Evolutionary conservation across 1,140 invertebrate genomes (phyloP).

Genomic region (Brachionus rubens): DNA sequence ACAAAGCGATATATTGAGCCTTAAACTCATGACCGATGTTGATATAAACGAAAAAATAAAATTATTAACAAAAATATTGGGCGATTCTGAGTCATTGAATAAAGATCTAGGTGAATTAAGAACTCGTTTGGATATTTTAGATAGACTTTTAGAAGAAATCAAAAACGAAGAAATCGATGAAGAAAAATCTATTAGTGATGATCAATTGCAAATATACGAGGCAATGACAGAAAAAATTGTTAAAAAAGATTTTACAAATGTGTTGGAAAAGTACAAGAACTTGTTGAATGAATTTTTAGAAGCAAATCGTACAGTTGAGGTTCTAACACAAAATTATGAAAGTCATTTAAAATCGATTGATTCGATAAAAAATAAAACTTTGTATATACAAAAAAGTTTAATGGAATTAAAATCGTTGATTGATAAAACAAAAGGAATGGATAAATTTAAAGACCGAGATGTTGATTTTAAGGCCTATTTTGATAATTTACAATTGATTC

Average conservation of each 20-base stretch:
- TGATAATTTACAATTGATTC: conserved; percentile 21
- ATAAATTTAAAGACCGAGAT: conserved; percentile 27
- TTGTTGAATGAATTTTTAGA: conserved; percentile 3
- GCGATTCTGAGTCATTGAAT: conserved; percentile 23
- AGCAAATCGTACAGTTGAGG: background rate
- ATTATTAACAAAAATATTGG: background rate
- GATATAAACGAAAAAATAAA: conserved; percentile 24
- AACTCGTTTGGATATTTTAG: conserved; percentile 11
- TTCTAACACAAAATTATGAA: background rate
- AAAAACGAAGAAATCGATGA: background rate
- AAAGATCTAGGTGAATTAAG: conserved; percentile 12
- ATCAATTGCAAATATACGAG: conserved; percentile 1
- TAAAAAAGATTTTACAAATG: background rate
- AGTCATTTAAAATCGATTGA: background rate
- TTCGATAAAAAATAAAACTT: conserved; percentile 17
- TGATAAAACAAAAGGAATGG: conserved; percentile 2
- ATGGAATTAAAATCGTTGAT: conserved; percentile 29
- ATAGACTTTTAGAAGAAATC: conserved; percentile 1
- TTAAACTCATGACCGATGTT: conserved; percentile 20
- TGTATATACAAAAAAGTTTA: conserved; percentile 38
- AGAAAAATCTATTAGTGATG: background rate
- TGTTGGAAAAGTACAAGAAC: conserved; percentile 5
- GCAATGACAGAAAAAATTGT: background rate
- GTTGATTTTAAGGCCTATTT: conserved; percentile 37
- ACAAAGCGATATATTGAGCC: conserved; percentile 20